Evolutionary conservation across 2,888 invertebrate genomes (phyloP).

Genomic region (Pyrrhosoma nymphula): DNA sequence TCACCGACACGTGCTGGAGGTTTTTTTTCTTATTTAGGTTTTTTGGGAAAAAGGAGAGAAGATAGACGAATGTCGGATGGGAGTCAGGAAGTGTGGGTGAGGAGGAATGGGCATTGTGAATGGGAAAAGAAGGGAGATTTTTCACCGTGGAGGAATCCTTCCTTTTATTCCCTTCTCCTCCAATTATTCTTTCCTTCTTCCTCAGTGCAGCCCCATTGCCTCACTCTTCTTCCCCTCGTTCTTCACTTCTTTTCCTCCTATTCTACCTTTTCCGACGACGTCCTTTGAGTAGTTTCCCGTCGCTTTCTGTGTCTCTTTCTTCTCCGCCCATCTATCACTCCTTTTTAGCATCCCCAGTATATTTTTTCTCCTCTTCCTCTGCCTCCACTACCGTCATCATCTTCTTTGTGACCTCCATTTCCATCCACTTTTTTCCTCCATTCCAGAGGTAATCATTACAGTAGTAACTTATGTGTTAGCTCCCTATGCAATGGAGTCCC

Average conservation of each 20-base stretch:
- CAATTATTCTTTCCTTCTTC: conserved; percentile 19
- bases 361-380: too few species aligned
- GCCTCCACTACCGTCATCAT: too few species aligned
- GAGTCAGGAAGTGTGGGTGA: background rate
- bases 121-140: conserved; percentile 15
- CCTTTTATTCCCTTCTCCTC: background rate
- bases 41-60: background rate
- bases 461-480: too few species aligned
- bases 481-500: too few species aligned
- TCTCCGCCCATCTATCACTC: background rate
- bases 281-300: background rate
- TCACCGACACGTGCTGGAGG: too few species aligned
- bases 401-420: too few species aligned
- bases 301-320: background rate
- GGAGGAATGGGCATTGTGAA: background rate
- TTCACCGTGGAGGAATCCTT: background rate
- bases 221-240: background rate
- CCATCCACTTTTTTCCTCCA: too few species aligned
- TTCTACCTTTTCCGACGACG: background rate
- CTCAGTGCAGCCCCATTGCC: too few species aligned
- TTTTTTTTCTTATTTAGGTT: background rate
- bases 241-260: background rate
- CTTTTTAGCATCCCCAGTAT: background rate
- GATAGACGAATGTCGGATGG: background rate
- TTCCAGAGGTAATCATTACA: too few species aligned